Conservation (phyloP, 2,797 vertebrate genomes). For the Hemibagrus guttatus region DNA sequence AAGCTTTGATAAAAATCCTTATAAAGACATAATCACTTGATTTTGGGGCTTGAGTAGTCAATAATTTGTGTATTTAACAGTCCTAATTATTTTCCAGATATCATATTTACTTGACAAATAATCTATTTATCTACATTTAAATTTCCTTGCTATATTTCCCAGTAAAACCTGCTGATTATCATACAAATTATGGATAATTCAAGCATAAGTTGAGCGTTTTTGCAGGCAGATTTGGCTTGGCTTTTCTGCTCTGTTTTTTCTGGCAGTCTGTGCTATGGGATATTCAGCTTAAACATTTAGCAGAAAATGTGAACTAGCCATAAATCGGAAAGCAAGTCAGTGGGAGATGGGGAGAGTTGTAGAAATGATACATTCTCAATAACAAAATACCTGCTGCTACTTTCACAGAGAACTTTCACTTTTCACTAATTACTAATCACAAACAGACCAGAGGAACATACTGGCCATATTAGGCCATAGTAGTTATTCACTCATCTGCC, state of each 20-base stretch:
- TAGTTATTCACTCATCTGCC: not conserved
- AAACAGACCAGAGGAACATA: not conserved
- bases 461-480: not conserved
- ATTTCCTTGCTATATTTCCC: not conserved
- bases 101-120: not conserved
- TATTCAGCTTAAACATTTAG: conserved; percentile 34
- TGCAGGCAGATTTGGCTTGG: conserved; percentile 38
- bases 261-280: conserved; percentile 36
- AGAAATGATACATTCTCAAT: not conserved
- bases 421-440: not conserved
- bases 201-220: conserved; percentile 19
- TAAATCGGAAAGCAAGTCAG: not conserved
- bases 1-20: conserved; percentile 5
- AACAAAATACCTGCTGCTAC: conserved; percentile 1
- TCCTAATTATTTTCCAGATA: conserved; percentile 4
- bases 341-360: not conserved
- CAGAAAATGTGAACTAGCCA: conserved; percentile 18
- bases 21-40: conserved; percentile 7
- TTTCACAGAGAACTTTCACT: not conserved
- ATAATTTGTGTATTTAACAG: not conserved
- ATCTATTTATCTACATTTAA: not conserved
- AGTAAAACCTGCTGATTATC: conserved; percentile 15
- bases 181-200: conserved; percentile 25
- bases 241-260: conserved; percentile 32
- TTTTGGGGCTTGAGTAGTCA: not conserved